phyloP scores from a whole-genome alignment of 2,888 invertebrate genomes.

The Meteorus colon region DNA sequence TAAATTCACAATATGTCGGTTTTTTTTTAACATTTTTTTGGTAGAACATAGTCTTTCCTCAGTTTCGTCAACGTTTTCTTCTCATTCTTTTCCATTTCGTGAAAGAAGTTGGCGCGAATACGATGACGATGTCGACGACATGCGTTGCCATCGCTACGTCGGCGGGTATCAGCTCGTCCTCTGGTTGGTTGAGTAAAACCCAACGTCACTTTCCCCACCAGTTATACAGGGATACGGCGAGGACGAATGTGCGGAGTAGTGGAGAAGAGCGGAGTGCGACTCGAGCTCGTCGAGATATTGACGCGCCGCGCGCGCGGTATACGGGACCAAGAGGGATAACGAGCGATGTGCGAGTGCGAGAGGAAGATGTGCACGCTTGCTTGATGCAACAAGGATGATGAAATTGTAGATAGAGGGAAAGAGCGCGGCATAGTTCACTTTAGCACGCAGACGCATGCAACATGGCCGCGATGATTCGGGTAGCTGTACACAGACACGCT shows the following conservation, averaged over 20 bases:
- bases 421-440: slow-evolving; percentile 53
- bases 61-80: slow-evolving; percentile 42
- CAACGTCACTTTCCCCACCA: slow-evolving; percentile 36
- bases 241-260: slow-evolving; percentile 41
- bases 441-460: slow-evolving; percentile 68
- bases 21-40: slow-evolving; percentile 27
- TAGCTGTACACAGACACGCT: slow-evolving; percentile 49
- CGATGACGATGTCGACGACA: slow-evolving; percentile 42
- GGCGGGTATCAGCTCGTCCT: slow-evolving; percentile 67
- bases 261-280: slow-evolving; percentile 47
- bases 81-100: slow-evolving; percentile 27
- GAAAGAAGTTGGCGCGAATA: slow-evolving; percentile 40
- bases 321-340: slow-evolving; percentile 11
- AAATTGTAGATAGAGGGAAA: slow-evolving; percentile 35
- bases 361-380: slow-evolving; percentile 27
- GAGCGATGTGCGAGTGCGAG: slow-evolving; percentile 25
- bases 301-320: slow-evolving; percentile 56
- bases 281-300: slow-evolving; percentile 63
- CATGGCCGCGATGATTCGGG: slow-evolving; percentile 64
- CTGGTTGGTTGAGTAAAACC: slow-evolving; percentile 67
- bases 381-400: slow-evolving; percentile 33
- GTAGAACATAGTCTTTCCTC: slow-evolving; percentile 43
- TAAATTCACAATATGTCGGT: background rate
- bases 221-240: slow-evolving; percentile 5
- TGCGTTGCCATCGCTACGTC: slow-evolving; percentile 72